These are phyloP conservation scores for Siphamia tubifer DNA, from an alignment of 2,113 vertebrate species.

Conservation along the genomic window DNA sequence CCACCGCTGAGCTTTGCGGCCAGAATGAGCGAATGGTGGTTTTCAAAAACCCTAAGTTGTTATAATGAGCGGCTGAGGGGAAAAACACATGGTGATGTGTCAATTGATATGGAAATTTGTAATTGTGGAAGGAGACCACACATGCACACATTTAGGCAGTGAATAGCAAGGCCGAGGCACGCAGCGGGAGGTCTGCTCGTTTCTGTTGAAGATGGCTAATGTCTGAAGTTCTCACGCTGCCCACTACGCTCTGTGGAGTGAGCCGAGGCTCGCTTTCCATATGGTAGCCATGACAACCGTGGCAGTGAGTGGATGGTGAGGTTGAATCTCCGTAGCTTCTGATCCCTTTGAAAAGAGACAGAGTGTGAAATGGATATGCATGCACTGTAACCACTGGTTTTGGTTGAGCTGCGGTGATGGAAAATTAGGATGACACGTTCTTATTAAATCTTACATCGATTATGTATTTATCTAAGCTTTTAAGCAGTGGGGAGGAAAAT, in stretches of 20 bases:
- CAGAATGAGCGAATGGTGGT: slow-evolving; percentile 49
- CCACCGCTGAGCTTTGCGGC: slow-evolving; percentile 42
- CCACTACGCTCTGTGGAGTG: slow-evolving; percentile 44
- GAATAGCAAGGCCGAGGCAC: slow-evolving; percentile 43
- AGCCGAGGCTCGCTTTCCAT: slow-evolving; percentile 51
- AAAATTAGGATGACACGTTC: slow-evolving; percentile 2
- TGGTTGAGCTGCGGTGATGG: slow-evolving; percentile 7
- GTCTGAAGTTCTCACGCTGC: slow-evolving; percentile 76
- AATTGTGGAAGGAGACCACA: slow-evolving; percentile 70
- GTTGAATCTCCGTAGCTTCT: slow-evolving; percentile 59
- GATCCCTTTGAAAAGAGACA: slow-evolving; percentile 58
- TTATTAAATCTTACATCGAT: neutral
- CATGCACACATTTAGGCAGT: slow-evolving; percentile 59
- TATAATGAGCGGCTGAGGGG: slow-evolving; percentile 65
- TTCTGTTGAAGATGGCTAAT: slow-evolving; percentile 58
- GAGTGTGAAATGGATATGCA: slow-evolving; percentile 60
- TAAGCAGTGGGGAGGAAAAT: neutral
- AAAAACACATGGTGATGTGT: slow-evolving; percentile 62
- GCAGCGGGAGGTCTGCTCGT: slow-evolving; percentile 62
- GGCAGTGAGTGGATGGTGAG: slow-evolving; percentile 58
- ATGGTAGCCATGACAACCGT: slow-evolving; percentile 78
- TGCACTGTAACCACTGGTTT: slow-evolving; percentile 22
- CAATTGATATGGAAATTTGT: slow-evolving; percentile 75
- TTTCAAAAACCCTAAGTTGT: slow-evolving; percentile 66
- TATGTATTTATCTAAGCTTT: neutral